Evolutionary conservation across 2,888 invertebrate genomes (phyloP), one percentile per base, ranked within the genome.

Genomic region (Conistra vaccinii): DNA sequence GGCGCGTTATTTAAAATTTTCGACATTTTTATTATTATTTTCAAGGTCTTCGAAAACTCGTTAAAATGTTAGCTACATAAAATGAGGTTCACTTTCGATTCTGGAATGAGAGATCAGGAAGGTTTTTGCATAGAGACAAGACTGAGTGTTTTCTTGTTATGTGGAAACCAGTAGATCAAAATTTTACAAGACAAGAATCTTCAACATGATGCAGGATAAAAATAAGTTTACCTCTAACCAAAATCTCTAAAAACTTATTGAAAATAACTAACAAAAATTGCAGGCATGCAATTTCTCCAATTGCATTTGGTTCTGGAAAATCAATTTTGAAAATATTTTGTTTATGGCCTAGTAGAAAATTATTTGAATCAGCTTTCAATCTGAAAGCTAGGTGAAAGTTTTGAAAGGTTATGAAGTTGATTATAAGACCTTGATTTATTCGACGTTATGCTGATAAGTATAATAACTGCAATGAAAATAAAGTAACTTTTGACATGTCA

Each of bases 21-120:
- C 62, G 73, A 69, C 23, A 32, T 72, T 62, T 74, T 76, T 60
- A 62, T 70, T 70, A 71, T 65, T n/a, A 69, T 66, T 71, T 67
- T 58, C 26, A 69, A 57, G 73, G 65, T 69, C 61, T 73, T n/a
- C n/a, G n/a, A n/a, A n/a, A n/a, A n/a, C n/a, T n/a, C n/a, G n/a
- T n/a, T n/a, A 69, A 81, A 84, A 87, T 84, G 81, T 78, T 83
- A 74, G 75, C 90, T 91, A 90, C 87, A 83, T 80, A 94, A 94
- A 94, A 95, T 95, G 93, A 94, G 95, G 94, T 95, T 93, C 89
- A 84, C 79, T 85, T 86, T 86, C 32, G 84, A 89, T 87, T 86
- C 78, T 91, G 90, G 90, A 92, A 89, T 86, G 84, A 91, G 92
- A 93, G 91, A 93, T 93, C 91, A 90, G 95, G 95, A 95, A 95